Base-by-base conservation (phyloP, 2,113 vertebrate species). In the Psettodes erumei region DNA sequence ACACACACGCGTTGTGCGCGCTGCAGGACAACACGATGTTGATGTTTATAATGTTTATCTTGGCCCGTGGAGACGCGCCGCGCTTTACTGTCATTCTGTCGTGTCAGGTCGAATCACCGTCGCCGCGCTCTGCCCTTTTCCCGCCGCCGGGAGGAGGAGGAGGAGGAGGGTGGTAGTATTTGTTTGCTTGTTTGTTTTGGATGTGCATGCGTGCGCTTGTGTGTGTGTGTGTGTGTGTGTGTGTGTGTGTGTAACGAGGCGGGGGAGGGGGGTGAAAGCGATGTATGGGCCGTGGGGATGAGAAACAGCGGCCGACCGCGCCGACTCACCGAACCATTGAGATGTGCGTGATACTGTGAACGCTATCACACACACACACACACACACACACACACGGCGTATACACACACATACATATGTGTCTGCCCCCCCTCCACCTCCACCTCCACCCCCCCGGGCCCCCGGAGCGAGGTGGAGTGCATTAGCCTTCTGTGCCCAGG, bases 341-440 rank as follows among this genome's bases (percentile, higher is more conserved):
- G 70, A 86, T 82, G 75, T 91, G 90, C 85, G 88, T 91, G 91
- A 91, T 91, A 83, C 78, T 81, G 83, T 81, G 65, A 81, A 84
- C 56, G 6, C 68, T 66, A 79, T 79, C 68, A 33, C 67, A 82
- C 72, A 79, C 73, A 90, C 37, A 83, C 74, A 60, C 71, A 69
- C 59, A 23, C 82, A 75, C 35, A 77, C 58, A 69, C 84, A 74
- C 65, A 62, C n/a, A n/a, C n/a, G n/a, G n/a, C n/a, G n/a, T n/a
- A 69, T 55, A 23, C 82, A 75, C 35, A 77, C 58, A 69, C 84
- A 74, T 62, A 62, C 77, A 72, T 60, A 67, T 73, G 54, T 68
- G 61, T 72, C 71, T 71, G 75, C 42, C 37, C 56, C n/a, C n/a
- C n/a, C n/a, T n/a, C n/a, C n/a, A n/a, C n/a, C n/a, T n/a, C n/a